These are phyloP conservation scores for Neomonachus schauinslandi DNA, from an alignment of 2,113 vertebrate species.

Conservation along the genomic window DNA sequence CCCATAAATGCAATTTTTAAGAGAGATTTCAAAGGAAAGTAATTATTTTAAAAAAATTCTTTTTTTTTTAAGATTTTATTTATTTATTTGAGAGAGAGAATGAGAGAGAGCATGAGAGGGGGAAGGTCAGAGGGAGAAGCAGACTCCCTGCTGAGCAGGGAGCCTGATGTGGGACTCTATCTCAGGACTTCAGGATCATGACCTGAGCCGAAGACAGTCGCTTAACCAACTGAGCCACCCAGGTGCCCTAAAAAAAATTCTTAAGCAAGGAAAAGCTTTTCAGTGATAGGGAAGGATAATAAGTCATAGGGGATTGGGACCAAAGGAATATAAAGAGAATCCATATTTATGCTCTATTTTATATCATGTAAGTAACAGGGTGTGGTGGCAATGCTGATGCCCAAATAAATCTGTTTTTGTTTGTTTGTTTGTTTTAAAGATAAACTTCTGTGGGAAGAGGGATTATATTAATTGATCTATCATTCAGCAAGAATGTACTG, in stretches of 20 bases:
- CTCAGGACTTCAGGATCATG: no score
- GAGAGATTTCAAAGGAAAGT: background rate
- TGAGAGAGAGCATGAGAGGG: no score
- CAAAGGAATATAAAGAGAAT: no score
- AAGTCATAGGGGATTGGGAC: background rate
- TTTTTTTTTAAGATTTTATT: background rate
- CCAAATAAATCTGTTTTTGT: background rate
- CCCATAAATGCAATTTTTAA: background rate
- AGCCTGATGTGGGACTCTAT: no score
- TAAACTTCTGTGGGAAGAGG: background rate
- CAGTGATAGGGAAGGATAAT: background rate
- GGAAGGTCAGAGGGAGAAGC: no score
- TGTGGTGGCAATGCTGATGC: background rate
- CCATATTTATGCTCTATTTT: background rate
- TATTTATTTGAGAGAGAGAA: no score
- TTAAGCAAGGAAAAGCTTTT: background rate
- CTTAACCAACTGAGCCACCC: no score
- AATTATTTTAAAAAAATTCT: background rate
- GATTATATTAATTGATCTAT: background rate
- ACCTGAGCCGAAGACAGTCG: no score
- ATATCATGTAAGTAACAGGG: accelerated
- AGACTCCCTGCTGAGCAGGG: no score
- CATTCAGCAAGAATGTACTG: background rate
- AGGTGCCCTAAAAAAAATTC: background rate
- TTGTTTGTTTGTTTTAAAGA: background rate